Evolutionary conservation across 2,113 vertebrate species (phyloP).

Genomic region (Isurus oxyrinchus): DNA sequence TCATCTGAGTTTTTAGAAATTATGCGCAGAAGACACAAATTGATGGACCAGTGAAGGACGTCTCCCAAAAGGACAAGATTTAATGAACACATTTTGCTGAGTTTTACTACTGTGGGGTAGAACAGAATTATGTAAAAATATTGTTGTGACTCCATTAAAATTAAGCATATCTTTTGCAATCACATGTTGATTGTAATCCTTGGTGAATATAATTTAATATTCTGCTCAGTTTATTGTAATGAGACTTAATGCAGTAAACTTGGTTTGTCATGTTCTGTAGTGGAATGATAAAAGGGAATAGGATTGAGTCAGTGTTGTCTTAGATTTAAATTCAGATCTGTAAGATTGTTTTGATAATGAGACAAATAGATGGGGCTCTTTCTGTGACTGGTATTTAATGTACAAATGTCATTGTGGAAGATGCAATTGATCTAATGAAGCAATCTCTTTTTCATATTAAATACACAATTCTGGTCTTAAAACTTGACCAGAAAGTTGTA

Average conservation of each 20-base stretch:
- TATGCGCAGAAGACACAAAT: constrained; percentile 56
- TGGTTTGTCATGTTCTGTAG: constrained; percentile 14
- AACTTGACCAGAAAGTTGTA: background rate
- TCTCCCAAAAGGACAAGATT: background rate
- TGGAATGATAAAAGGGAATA: constrained; percentile 30
- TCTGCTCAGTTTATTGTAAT: constrained; percentile 26
- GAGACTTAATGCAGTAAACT: constrained; percentile 22
- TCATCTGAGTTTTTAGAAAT: constrained; percentile 55
- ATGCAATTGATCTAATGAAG: background rate
- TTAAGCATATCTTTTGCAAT: constrained; percentile 11
- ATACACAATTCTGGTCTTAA: background rate
- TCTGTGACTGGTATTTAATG: constrained; percentile 16
- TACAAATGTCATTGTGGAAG: constrained; percentile 15
- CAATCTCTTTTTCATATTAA: constrained; percentile 1
- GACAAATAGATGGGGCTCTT: background rate
- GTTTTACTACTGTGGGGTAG: background rate
- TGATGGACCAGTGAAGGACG: constrained; percentile 46
- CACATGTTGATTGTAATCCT: background rate
- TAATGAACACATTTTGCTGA: background rate
- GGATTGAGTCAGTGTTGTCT: constrained; percentile 16
- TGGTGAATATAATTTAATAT: constrained; percentile 29
- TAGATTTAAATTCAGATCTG: constrained; percentile 18
- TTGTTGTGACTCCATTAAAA: background rate
- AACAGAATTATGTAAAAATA: background rate
- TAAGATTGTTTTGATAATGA: constrained; percentile 21